Evolutionary conservation across 1,140 invertebrate species (phyloP).

Genomic region (Nephotettix cincticeps): DNA sequence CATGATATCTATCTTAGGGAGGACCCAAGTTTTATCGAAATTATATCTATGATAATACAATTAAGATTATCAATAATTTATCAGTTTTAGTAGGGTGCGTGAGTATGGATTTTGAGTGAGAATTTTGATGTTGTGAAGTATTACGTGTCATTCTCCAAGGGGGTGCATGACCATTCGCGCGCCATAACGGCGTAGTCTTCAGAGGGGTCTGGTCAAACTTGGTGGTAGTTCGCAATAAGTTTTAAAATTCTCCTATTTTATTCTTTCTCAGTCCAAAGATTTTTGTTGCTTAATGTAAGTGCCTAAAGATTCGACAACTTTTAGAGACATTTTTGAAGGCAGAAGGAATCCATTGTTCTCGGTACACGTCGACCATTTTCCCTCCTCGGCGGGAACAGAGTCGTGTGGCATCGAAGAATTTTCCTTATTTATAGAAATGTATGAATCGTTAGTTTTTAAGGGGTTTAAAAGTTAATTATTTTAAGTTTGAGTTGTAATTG

Average conservation of each 20-base stretch:
- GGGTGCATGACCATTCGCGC: neutral
- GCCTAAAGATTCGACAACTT: neutral
- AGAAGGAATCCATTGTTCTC: neutral
- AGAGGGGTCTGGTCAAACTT: neutral
- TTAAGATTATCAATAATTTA: too few relatives aligned
- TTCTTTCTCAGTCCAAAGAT: neutral
- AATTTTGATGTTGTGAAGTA: too few relatives aligned
- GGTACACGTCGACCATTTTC: conserved; percentile 1
- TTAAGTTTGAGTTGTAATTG: neutral
- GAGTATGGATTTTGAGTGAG: too few relatives aligned
- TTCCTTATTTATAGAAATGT: neutral
- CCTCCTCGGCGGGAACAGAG: neutral
- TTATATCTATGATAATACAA: too few relatives aligned
- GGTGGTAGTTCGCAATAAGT: neutral
- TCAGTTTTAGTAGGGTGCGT: too few relatives aligned
- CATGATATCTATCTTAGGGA: too few relatives aligned
- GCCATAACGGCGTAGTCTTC: neutral
- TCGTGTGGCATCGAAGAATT: neutral
- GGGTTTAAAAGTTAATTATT: neutral
- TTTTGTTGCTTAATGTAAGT: neutral
- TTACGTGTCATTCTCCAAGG: too few relatives aligned
- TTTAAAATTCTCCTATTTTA: neutral
- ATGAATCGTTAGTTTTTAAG: neutral
- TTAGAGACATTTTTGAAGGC: neutral
- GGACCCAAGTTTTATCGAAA: too few relatives aligned